These are phyloP conservation scores for Girardinus metallicus DNA, from an alignment of 2,797 vertebrate genomes.

Conservation along the genomic window DNA sequence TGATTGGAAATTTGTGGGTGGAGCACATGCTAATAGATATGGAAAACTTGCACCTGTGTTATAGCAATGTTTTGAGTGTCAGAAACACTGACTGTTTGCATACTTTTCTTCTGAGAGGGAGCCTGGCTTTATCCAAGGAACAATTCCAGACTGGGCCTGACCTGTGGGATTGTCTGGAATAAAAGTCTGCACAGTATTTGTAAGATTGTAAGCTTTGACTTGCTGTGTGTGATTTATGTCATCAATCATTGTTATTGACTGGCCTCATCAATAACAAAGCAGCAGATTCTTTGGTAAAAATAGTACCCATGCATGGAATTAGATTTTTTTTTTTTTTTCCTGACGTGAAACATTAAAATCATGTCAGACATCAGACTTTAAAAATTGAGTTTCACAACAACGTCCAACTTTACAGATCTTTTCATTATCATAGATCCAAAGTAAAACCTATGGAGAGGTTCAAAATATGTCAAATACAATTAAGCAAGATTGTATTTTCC, in stretches of 20 bases:
- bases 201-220: constrained; percentile 35
- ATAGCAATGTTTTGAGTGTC: constrained; percentile 80
- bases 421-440: constrained; percentile 7
- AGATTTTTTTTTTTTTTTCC: neutral
- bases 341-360: neutral
- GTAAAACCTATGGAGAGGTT: neutral
- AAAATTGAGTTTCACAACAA: neutral
- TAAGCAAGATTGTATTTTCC: neutral
- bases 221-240: constrained; percentile 37
- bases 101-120: constrained; percentile 65
- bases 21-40: constrained; percentile 79
- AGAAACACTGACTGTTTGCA: constrained; percentile 78
- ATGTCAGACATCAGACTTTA: neutral
- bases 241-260: constrained; percentile 36
- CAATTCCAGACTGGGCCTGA: constrained; percentile 68
- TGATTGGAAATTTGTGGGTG: constrained; percentile 81
- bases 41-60: constrained; percentile 84
- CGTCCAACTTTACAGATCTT: neutral
- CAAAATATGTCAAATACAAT: neutral
- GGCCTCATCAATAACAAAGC: constrained; percentile 26
- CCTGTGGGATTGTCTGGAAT: constrained; percentile 68
- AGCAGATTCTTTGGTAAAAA: constrained; percentile 6
- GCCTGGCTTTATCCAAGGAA: constrained; percentile 63
- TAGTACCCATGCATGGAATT: neutral
- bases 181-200: constrained; percentile 34